These are phyloP conservation scores for Cossypha polioptera DNA, from an alignment of 2,797 vertebrate genomes.

Conservation along the genomic window DNA sequence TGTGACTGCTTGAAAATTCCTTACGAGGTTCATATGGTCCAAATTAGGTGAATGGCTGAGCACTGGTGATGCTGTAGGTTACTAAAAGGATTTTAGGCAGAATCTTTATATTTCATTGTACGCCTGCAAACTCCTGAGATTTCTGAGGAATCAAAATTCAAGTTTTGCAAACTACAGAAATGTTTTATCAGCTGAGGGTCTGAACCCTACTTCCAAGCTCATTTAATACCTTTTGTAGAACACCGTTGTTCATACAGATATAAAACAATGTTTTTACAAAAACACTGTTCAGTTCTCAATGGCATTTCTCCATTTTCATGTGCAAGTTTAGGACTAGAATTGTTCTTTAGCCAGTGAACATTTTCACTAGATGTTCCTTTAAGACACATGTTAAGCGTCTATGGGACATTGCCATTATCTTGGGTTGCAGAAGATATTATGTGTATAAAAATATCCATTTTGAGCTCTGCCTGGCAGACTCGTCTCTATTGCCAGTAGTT, in stretches of 20 bases:
- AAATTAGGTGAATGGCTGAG: background rate
- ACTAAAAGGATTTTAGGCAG: background rate
- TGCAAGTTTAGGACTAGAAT: background rate
- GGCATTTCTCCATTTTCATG: background rate
- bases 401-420: background rate
- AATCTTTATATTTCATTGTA: background rate
- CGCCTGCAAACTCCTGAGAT: background rate
- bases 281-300: background rate
- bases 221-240: background rate
- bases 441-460: background rate
- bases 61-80: background rate
- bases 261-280: background rate
- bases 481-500: background rate
- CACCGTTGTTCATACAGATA: background rate
- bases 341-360: background rate
- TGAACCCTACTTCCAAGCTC: background rate
- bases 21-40: background rate
- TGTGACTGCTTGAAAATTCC: slow-evolving; percentile 4
- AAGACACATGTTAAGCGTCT: background rate
- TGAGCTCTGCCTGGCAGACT: background rate
- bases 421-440: background rate
- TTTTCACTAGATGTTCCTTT: background rate
- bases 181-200: background rate
- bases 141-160: background rate
- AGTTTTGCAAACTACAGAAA: background rate